Percentiles rank a stretch among this genome's conserved stretches.
Evolutionary conservation across 1,140 invertebrate genomes (phyloP).

Genomic region (Cotesia chilonis): DNA sequence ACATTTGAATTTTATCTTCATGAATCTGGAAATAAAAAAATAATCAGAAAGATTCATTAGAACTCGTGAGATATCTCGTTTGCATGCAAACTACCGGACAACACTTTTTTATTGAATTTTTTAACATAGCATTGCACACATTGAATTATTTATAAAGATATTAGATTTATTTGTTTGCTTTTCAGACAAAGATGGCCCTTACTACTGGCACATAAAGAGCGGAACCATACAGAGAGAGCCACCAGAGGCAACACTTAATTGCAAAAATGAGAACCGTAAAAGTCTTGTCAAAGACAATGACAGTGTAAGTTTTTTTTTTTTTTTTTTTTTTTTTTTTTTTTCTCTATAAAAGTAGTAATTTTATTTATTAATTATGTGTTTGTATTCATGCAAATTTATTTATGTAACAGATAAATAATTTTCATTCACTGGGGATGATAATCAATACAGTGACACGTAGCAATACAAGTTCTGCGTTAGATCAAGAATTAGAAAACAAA

Average conservation of each 20-base stretch:
- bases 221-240: slow-evolving; percentile 94
- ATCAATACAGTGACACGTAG: slow-evolving; percentile 76
- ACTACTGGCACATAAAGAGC: slow-evolving; percentile 98
- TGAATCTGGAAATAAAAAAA: no score
- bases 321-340: slow-evolving; percentile 21
- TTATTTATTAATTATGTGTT: slow-evolving; percentile 7
- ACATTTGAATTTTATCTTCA: no score
- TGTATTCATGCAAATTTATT: slow-evolving; percentile 31
- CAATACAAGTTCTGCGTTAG: slow-evolving; percentile 80
- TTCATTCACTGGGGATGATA: slow-evolving; percentile 64
- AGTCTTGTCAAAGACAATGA: slow-evolving; percentile 70
- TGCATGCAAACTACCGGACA: no score
- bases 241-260: slow-evolving; percentile 69
- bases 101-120: no score
- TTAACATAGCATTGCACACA: no score
- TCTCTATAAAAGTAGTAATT: no score
- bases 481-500: slow-evolving; percentile 75
- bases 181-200: slow-evolving; percentile 90
- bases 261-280: slow-evolving; percentile 62
- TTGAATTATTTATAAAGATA: no score
- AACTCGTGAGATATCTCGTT: no score
- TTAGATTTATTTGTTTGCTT: slow-evolving; percentile 37
- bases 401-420: slow-evolving; percentile 63
- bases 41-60: no score
- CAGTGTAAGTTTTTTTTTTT: slow-evolving; percentile 58